These are phyloP conservation scores for Xenopus laevis DNA, from an alignment of 2,113 vertebrate species.

Conservation along the genomic window DNA sequence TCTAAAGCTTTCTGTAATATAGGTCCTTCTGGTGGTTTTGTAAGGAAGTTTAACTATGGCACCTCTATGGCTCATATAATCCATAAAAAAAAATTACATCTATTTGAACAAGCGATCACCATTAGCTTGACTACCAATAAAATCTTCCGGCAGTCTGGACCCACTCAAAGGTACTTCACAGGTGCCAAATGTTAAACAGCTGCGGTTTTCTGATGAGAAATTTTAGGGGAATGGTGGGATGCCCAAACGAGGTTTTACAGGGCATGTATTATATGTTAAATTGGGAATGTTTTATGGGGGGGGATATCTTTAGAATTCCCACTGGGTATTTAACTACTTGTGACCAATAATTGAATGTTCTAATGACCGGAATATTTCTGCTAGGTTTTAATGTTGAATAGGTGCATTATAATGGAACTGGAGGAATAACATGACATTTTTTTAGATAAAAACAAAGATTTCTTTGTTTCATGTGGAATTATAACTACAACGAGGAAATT, in stretches of 20 bases:
- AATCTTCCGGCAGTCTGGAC: conserved; percentile 53
- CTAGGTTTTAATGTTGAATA: not conserved
- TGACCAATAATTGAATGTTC: conserved; percentile 50
- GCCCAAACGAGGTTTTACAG: conserved; percentile 65
- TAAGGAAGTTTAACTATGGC: conserved; percentile 53
- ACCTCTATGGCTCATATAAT: conserved; percentile 52
- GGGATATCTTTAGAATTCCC: conserved; percentile 56
- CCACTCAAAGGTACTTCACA: conserved; percentile 57
- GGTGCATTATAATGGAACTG: too few species aligned
- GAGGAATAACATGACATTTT: too few species aligned
- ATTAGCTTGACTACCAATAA: conserved; percentile 60
- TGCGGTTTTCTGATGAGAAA: conserved; percentile 53
- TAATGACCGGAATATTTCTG: not conserved
- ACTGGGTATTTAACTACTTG: conserved; percentile 60
- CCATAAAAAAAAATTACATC: conserved; percentile 50
- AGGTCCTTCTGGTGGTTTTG: conserved; percentile 54
- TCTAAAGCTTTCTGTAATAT: conserved; percentile 48
- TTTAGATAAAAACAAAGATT: too few species aligned
- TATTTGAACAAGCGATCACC: conserved; percentile 68
- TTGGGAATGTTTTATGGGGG: conserved; percentile 61
- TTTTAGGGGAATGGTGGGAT: conserved; percentile 60
- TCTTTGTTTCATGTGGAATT: too few species aligned
- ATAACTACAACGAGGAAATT: too few species aligned
- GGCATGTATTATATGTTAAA: conserved; percentile 60
- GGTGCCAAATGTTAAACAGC: conserved; percentile 64